Percentiles rank a stretch among this genome's conserved stretches.
These are phyloP conservation scores for Strigops habroptila DNA, from an alignment of 2,113 vertebrate genomes.

Conservation along the genomic window DNA sequence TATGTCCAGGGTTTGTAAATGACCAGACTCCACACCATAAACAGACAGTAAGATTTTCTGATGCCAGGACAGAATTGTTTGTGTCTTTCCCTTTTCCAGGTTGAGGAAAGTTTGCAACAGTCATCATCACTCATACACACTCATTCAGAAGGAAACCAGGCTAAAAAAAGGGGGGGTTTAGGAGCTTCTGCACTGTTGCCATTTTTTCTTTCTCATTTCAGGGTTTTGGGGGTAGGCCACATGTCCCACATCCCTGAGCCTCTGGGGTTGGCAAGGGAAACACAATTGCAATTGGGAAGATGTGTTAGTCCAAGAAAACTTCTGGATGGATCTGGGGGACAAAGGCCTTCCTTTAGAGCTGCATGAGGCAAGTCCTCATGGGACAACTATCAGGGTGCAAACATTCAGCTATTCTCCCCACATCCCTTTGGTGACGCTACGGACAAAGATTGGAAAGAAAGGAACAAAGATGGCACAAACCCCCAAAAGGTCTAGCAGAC, in stretches of 20 bases:
- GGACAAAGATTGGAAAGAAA: not conserved
- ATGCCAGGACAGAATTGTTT: not conserved
- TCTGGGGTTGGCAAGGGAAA: rapidly evolving
- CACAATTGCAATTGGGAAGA: not conserved
- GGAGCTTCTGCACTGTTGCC: not conserved
- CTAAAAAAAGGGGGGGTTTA: not conserved
- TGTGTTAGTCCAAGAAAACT: not conserved
- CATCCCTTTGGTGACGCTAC: not conserved
- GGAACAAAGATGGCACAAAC: not conserved
- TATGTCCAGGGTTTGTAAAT: not conserved
- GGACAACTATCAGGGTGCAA: not conserved
- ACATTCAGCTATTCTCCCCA: not conserved
- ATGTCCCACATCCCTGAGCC: not conserved
- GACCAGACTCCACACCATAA: not conserved
- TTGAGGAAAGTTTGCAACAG: not conserved
- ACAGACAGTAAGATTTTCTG: not conserved
- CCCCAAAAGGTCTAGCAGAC: not conserved
- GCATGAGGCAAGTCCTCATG: rapidly evolving
- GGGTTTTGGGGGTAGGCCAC: not conserved
- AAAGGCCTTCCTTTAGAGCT: not conserved
- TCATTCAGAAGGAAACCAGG: not conserved
- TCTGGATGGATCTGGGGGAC: not conserved
- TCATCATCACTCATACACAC: not conserved
- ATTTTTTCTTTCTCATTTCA: not conserved
- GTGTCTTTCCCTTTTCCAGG: not conserved